phyloP scores from a whole-genome alignment of 2,797 vertebrate genomes.

The Sciurus carolinensis region DNA sequence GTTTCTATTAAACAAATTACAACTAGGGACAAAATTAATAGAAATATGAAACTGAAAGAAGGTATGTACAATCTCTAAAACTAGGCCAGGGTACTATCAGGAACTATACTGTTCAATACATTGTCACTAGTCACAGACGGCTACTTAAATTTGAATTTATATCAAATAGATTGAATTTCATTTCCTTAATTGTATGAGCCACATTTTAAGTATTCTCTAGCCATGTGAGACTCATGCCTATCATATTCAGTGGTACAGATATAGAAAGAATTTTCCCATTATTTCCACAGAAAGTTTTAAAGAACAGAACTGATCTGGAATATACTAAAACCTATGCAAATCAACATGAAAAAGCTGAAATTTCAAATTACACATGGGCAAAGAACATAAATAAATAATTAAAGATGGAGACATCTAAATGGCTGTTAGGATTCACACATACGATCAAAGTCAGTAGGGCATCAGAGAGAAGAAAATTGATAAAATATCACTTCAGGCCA shows the following conservation, averaged over 20 bases:
- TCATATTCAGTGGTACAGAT: background rate
- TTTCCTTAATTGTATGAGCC: background rate
- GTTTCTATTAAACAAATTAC: background rate
- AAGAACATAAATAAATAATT: background rate
- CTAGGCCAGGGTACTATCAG: background rate
- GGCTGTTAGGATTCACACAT: background rate
- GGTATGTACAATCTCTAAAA: background rate
- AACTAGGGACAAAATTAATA: background rate
- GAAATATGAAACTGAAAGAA: background rate
- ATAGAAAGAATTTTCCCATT: background rate
- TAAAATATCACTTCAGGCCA: background rate
- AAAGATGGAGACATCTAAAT: background rate
- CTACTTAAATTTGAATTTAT: constrained; percentile 19
- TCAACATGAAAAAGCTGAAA: background rate
- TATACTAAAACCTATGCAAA: background rate
- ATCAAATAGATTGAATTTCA: background rate
- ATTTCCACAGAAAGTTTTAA: background rate
- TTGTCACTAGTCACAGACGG: background rate
- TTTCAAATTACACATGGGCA: background rate
- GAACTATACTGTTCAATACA: background rate
- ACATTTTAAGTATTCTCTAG: background rate
- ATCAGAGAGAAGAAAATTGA: background rate
- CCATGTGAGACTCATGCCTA: background rate
- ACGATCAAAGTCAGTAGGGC: background rate
- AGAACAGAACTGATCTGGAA: background rate